Base-by-base conservation (phyloP, 2,888 invertebrate species). In the Lycocerus yunnanus region DNA sequence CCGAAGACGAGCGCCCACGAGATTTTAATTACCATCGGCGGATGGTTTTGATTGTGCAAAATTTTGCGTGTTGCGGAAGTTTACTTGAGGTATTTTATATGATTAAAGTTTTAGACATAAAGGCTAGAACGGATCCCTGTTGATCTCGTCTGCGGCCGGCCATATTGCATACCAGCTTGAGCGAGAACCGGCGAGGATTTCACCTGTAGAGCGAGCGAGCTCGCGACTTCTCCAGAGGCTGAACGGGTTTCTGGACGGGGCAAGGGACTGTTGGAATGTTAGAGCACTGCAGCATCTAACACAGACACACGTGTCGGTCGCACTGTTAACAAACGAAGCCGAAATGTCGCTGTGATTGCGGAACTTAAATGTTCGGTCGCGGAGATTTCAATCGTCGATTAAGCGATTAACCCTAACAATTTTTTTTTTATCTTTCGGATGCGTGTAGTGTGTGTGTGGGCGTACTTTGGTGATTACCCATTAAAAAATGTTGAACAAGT, bases 151-250 rank as follows among this genome's bases (percentile, higher is more conserved):
- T 80, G 80, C 75, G 77, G 77, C 84, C 87, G 86, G 87, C 87
- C 87, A 88, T 88, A 86, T 87, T 87, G 87, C 87, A 88, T 88
- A 88, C 87, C 87, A 87, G 84, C 82, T 82, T 79, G 85, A 87
- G 83, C 77, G 84, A 84, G 85, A 84, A 81, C 83, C 72, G 79
- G 76, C 77, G 73, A 78, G 72, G 77, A 76, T 78, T 77, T 75
- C 77, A 69, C 73, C 72, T 80, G 77, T 77, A 79, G 81, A 84
- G 80, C 79, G 83, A 83, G 84, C 82, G 78, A 79, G 78, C 78
- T 75, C 73, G 70, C 73, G 81, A 79, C 80, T 82, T 82, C 84
- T 84, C 84, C 85, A 85, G 86, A 85, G 86, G 85, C 86, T 84
- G 85, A 85, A 85, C 85, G 83, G 84, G 85, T 85, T 84, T 83